Base-by-base conservation (phyloP, 2,113 vertebrate species). In the Pionites leucogaster region DNA sequence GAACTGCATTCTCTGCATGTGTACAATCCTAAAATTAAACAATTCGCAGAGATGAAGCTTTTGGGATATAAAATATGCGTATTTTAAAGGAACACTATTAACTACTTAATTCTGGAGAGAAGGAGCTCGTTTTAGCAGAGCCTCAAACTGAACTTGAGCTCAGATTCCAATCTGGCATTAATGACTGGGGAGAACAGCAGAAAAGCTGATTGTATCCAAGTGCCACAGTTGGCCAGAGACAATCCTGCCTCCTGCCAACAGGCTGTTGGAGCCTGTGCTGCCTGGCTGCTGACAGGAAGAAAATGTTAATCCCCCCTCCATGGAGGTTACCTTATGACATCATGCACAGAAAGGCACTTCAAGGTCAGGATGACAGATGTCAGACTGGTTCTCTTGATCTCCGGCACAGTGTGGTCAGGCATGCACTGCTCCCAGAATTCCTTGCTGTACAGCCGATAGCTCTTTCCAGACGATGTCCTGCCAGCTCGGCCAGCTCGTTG, bases 401-500 rank as follows among this genome's bases (percentile, higher is more conserved):
- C 99, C 6, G 99, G 99, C 69, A 99, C 96, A 3, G 99, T 99
- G 94, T 99, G 99, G 20, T 99, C 98, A 4, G 98, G 99, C 99
- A 99, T 99, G 91, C 98, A 99, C 29, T 98, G 98, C 77, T 99
- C 99, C 99, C 99, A 99, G 97, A 99, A 99, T 42, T 99, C 98
- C 78, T 97, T 97, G 95, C 93, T 99, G 93, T 99, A 99, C 28
- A 99, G 97, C 17, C 98, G 95, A 93, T 98, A 99, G 95, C 99
- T 99, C 53, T 99, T 99, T 84, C 99, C 99, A 0, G 98, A 97
- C 0, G 98, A 98, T 1, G 99, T 99, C 64, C 99, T 98, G 87
- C 99, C 99, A 22, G 99, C 99, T 67, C 99, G 97, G 52, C 99
- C 99, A 1, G 99, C 98, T 95, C 99, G 98, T 63, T 99, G 99